A percentile compares a stretch with the other conserved stretches of the same genome.
Evolutionary conservation across 35 echinoderm and acorn worm genomes (phyloP).

Genomic region (Hemicentrotus pulcherrimus): DNA sequence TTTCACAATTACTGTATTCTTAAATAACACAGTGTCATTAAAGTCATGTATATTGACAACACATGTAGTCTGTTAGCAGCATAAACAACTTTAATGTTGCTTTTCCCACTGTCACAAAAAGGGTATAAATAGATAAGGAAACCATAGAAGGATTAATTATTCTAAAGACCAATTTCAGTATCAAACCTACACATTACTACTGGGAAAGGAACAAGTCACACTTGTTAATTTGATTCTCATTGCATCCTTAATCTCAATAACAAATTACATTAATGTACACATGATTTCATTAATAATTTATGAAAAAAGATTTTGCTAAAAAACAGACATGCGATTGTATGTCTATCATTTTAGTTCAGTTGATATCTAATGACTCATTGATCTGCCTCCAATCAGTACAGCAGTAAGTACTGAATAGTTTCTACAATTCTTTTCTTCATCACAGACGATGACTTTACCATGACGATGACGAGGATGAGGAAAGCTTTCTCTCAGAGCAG

Average conservation of each 20-base stretch:
- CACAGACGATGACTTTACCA: background rate
- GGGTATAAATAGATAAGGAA: background rate
- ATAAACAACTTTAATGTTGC: background rate
- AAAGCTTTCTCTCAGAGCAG: background rate
- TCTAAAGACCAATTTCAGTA: background rate
- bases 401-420: conserved; percentile 4
- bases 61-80: background rate
- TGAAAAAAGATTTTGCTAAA: background rate
- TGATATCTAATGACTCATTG: background rate
- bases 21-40: background rate
- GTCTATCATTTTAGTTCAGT: background rate
- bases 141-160: background rate
- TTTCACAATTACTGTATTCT: background rate
- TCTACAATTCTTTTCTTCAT: background rate
- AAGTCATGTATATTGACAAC: background rate
- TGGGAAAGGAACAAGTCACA: background rate
- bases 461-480: background rate
- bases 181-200: background rate
- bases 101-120: background rate
- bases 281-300: conserved; percentile 15
- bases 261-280: conserved; percentile 5
- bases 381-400: background rate
- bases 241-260: background rate
- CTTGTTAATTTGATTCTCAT: background rate
- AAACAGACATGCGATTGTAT: background rate